Evolutionary conservation across 1,140 invertebrate species (phyloP).

Genomic region (Lasioglossum baleicum): DNA sequence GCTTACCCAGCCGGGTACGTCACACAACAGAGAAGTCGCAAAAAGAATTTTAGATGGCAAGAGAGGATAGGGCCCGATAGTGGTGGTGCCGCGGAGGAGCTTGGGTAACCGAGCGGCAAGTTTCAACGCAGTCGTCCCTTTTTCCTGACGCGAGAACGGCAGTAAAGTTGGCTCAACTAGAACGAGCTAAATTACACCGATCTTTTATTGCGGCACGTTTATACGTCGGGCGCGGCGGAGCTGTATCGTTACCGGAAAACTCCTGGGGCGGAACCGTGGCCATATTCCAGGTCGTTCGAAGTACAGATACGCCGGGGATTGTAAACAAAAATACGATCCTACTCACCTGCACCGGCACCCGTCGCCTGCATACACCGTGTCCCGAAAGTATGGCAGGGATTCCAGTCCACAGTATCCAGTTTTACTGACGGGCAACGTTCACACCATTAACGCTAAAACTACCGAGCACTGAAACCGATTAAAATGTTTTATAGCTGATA

Average conservation of each 20-base stretch:
- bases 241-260: slow-evolving; percentile 41
- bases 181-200: slow-evolving; percentile 52
- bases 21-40: not conserved
- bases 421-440: too few relatives aligned
- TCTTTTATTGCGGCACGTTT: slow-evolving; percentile 57
- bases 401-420: too few relatives aligned
- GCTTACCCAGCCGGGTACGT: not conserved
- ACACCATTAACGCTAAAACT: too few relatives aligned
- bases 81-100: not conserved
- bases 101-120: not conserved
- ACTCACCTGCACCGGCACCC: slow-evolving; percentile 33
- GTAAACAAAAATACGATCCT: slow-evolving; percentile 64
- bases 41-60: not conserved
- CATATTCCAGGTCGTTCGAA: slow-evolving; percentile 50
- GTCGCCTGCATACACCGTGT: not conserved
- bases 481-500: too few relatives aligned
- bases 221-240: slow-evolving; percentile 18
- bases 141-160: slow-evolving; percentile 10
- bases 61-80: not conserved
- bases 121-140: slow-evolving; percentile 45
- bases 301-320: slow-evolving; percentile 55
- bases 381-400: not conserved
- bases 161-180: slow-evolving; percentile 28
- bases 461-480: too few relatives aligned
- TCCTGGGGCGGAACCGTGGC: not conserved